Conservation (phyloP, 2,888 invertebrate species). For the Dynastes hyllus region DNA sequence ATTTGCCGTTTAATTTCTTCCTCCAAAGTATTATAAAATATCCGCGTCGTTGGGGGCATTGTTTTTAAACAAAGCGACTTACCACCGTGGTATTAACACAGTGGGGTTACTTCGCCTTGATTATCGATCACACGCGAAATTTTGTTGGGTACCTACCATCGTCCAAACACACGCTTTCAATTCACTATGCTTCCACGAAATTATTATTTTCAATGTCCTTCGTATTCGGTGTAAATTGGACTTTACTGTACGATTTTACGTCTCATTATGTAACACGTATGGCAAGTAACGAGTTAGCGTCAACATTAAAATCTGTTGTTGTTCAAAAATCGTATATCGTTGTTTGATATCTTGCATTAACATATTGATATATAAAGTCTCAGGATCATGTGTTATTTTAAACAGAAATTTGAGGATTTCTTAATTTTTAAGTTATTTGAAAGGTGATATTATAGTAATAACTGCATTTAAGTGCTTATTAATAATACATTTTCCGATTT, state of each 20-base stretch:
- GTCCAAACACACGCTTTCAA: slow-evolving; percentile 4
- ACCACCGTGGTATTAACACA: slow-evolving; percentile 6
- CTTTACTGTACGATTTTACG: background rate
- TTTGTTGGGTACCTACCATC: slow-evolving; percentile 12
- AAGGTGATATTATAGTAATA: no score
- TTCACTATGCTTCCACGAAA: slow-evolving; percentile 19
- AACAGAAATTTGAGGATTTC: no score
- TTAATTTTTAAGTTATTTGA: no score
- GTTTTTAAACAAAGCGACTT: slow-evolving; percentile 40
- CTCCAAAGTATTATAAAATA: no score
- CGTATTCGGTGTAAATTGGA: slow-evolving; percentile 19
- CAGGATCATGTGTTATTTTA: no score
- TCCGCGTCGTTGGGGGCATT: slow-evolving; percentile 9
- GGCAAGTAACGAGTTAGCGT: background rate
- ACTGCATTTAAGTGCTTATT: background rate
- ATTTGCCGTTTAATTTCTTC: no score
- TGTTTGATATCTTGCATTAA: no score
- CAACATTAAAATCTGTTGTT: no score
- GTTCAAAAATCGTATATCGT: no score
- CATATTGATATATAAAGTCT: no score
- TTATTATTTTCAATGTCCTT: slow-evolving; percentile 14
- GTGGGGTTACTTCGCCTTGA: slow-evolving; percentile 27
- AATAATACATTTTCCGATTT: background rate
- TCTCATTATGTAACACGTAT: slow-evolving; percentile 35
- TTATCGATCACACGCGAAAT: slow-evolving; percentile 44